Evolutionary conservation across 2,888 invertebrate species (phyloP), one percentile per base, ranked within the genome.

Genomic region (Tribolium freemani): DNA sequence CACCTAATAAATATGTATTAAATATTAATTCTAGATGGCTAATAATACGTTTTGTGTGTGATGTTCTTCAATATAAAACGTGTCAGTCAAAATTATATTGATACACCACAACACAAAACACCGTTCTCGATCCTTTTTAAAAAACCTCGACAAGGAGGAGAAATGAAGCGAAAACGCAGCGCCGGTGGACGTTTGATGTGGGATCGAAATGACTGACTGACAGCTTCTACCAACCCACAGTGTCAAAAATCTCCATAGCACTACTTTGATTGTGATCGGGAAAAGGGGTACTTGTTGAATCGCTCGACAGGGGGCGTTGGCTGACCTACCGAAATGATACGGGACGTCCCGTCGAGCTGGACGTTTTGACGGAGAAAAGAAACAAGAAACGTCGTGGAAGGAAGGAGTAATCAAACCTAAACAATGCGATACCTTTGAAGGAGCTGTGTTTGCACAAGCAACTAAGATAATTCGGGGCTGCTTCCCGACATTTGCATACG

Each of bases 1-100:
- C 63, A 70, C 69, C 82, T 83, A 83, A 83, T 83, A 83, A 82
- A 83, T 83, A 83, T 83, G 83, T 83, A 83, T 83, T 83, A 83
- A 82, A 81, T 80, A 82, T 83, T 83, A 83, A 83, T 79, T 80
- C 80, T 79, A 79, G 79, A 78, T 75, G 73, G 79, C 80, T 83
- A 83, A 83, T 83, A 83, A 83, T 80, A 81, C 79, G 82, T 81
- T 81, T 75, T 79, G 78, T 70, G 78, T 61, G 61, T 61, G 46
- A 61, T 80, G 78, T 80, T 81, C 79, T 77, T 78, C 81, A 76
- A 81, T 83, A 81, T 81, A 79, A 79, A 79, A 80, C 75, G 73
- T 80, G 83, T 83, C 83, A 82, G 82, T 82, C 81, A 80, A 78
- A 77, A 74, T 80, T 80, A 82, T 82, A 82, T 82, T 79, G 81